Evolutionary conservation across 2,888 invertebrate species (phyloP), one percentile per base, ranked within the genome.

Genomic region (Tanytarsus gracilentus): DNA sequence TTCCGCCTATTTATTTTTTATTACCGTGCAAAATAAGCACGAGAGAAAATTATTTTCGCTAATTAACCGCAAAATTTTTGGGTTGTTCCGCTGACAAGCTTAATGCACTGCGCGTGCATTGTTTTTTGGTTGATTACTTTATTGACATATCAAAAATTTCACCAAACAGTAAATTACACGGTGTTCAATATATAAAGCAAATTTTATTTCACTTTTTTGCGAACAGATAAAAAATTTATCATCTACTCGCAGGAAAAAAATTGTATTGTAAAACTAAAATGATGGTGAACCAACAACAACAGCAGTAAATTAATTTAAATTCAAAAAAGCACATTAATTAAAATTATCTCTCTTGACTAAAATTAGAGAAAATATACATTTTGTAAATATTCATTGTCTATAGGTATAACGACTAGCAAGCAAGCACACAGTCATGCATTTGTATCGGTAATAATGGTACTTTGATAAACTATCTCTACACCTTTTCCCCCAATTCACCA

Each of bases 311-410:
- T 40, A 40, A 40, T 40, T 40, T 40, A 9, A 40, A 40, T 36
- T 36, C 16, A 4, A 9, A 40, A 40, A 40, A 18, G 40, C 21
- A 40, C 40, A 40, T 40, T 40, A 40, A 40, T 40, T 40, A 40
- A 40, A 40, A 40, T 40, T 40, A 40, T 40, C 40, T 40, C 40
- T 40, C 40, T 40, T 6, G 9, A 30, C 14, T 5, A 40, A 40
- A 40, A 40, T 40, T 40, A 40, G 40, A 40, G 40, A 9, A 40
- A 40, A 40, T 40, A 21, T 40, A 40, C 40, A 40, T 40, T n/a
- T n/a, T n/a, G 21, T 9, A 16, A n/a, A 8, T n/a, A 14, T 40
- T 18, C 14, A 33, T 33, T 33, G 33, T 33, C 11, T 33, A 33
- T 14, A 33, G 33, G 14, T 33, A 33, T n/a, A 11, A 36, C 30